Evolutionary conservation across 2,888 invertebrate genomes (phyloP), one percentile per base, ranked within the genome.

Genomic region (Calameuta idolon): DNA sequence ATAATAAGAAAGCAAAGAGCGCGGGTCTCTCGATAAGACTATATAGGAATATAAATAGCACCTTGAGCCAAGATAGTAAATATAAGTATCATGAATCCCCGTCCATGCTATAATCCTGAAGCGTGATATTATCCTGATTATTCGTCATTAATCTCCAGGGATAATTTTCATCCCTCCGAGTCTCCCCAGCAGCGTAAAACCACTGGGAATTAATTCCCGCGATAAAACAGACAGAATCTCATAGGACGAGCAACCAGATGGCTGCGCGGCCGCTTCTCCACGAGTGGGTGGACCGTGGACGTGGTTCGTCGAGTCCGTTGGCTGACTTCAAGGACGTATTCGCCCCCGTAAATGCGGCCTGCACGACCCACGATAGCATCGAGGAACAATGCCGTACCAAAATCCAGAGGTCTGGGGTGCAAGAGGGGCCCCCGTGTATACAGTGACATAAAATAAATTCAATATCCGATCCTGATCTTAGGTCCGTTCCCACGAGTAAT

Each of bases 241-340:
- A 15, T 71, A 11, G 71, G 71, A 71, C 5, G 71, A 71, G 71
- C 33, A 71, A 82, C 81, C 79, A 81, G 79, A 78, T 83, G 79
- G 79, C 79, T 55, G 55, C 55, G 55, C 9, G 55, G 55, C 23
- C 55, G 55, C 55, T 76, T 80, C 79, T 81, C 78, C 79, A 75
- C 69, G 75, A 79, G 79, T 79, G 79, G 79, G 79, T 75, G 79
- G 77, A 79, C 75, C 77, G 77, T 79, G 75, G 71, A 75, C 75
- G 75, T 77, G 69, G 76, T 79, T 79, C 79, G 78, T 78, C 78
- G 76, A 74, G 77, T 78, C 80, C 80, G 80, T 81, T 81, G 81
- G 79, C 77, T 79, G 73, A 76, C 76, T 75, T 79, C 81, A 81
- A 82, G 82, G 80, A 81, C 79, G 74, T 73, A 68, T 75, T 76